Evolutionary conservation across 2,797 vertebrate genomes (phyloP).

Genomic region (Hylomyscus alleni): DNA sequence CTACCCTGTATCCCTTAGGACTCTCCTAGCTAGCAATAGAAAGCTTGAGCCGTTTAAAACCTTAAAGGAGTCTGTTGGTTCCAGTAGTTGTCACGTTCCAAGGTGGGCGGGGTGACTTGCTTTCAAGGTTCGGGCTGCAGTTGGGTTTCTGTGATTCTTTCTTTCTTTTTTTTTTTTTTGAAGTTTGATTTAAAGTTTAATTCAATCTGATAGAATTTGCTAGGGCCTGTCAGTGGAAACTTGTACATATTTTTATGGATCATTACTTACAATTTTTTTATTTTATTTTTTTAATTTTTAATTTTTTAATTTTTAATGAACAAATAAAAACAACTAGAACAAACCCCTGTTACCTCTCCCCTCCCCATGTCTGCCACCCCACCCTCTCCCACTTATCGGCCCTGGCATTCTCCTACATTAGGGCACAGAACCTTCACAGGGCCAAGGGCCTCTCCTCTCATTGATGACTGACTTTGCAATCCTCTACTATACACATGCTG

Average conservation of each 20-base stretch:
- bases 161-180: no score
- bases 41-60: neutral
- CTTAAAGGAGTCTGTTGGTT: neutral
- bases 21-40: neutral
- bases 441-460: no score
- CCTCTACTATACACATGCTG: no score
- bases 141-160: neutral
- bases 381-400: no score
- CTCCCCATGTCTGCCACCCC: no score
- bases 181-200: slow-evolving; percentile 42
- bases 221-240: slow-evolving; percentile 40
- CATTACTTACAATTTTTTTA: slow-evolving; percentile 20
- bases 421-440: no score
- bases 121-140: neutral
- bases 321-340: no score
- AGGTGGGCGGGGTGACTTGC: neutral
- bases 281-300: no score
- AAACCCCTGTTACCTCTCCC: no score
- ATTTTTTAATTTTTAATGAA: no score
- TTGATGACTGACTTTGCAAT: no score
- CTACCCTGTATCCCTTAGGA: neutral
- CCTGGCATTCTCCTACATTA: no score
- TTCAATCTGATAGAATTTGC: neutral
- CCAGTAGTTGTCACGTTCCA: neutral
- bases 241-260: slow-evolving; percentile 23